Conservation (phyloP, 2,888 invertebrate species). For the Himalopsyche tibetana region DNA sequence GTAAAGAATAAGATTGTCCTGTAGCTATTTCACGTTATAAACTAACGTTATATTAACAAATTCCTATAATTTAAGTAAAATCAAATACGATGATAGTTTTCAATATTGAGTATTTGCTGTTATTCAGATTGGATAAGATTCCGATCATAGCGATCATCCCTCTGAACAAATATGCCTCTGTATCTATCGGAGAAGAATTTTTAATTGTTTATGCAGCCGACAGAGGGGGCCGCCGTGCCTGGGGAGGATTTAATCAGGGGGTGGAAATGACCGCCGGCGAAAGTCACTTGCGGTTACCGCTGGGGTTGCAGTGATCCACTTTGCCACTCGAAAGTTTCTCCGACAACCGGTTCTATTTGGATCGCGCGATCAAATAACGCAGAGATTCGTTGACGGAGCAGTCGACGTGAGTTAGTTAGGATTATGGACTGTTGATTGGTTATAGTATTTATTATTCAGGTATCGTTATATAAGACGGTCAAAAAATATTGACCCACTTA, state of each 20-base stretch:
- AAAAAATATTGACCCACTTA: too few species aligned
- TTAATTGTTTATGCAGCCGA: slow-evolving; percentile 26
- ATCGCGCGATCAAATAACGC: slow-evolving; percentile 20
- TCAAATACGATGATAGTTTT: too few species aligned
- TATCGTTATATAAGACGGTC: too few species aligned
- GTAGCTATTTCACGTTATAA: too few species aligned
- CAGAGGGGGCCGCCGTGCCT: neutral
- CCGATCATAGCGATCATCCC: neutral
- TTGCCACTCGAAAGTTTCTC: neutral
- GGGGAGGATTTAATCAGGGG: slow-evolving; percentile 9
- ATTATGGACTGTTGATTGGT: too few species aligned
- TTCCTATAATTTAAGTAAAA: too few species aligned
- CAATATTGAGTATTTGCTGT: too few species aligned
- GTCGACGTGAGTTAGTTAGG: neutral
- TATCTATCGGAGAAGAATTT: neutral
- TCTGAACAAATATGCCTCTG: neutral
- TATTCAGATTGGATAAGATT: too few species aligned
- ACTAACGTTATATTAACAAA: too few species aligned
- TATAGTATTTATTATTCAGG: too few species aligned
- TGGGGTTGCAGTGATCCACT: slow-evolving; percentile 26
- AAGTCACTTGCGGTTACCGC: slow-evolving; percentile 26
- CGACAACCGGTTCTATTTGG: neutral
- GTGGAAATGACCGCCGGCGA: slow-evolving; percentile 20
- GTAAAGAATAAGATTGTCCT: too few species aligned
- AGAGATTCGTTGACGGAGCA: neutral